Percentiles rank a stretch among this genome's conserved stretches.
These are phyloP conservation scores for Bombus huntii DNA, from an alignment of 1,140 invertebrate species.

Conservation along the genomic window DNA sequence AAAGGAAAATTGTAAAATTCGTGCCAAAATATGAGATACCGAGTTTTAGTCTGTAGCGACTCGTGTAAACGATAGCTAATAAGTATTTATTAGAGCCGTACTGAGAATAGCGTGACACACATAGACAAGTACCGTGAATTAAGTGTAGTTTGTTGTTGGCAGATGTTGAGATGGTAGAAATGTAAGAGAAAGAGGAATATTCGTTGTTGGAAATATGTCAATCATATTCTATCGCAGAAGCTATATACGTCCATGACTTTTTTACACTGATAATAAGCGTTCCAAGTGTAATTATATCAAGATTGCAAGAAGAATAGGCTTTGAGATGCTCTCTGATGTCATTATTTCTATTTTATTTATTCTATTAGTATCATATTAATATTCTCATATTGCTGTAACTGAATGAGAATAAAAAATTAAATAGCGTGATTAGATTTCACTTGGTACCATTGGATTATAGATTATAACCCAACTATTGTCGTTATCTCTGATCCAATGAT, in stretches of 20 bases:
- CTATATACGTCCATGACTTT: conserved; percentile 71
- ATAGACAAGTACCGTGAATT: conserved; percentile 11
- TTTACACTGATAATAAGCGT: conserved; percentile 64
- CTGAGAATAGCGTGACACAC: neutral
- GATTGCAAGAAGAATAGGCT: neutral
- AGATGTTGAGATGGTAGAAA: conserved; percentile 1
- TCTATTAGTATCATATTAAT: neutral
- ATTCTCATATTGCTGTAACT: neutral
- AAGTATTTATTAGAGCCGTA: conserved; percentile 33
- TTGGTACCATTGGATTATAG: neutral
- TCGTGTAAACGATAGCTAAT: conserved; percentile 38
- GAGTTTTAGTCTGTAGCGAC: conserved; percentile 18
- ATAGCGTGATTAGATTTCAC: neutral
- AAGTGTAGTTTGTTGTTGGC: conserved; percentile 42
- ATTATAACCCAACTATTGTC: too few relatives aligned
- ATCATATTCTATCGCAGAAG: conserved; percentile 64
- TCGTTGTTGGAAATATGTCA: conserved; percentile 64
- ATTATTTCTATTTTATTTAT: neutral
- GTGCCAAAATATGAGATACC: conserved; percentile 57
- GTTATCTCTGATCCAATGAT: too few relatives aligned
- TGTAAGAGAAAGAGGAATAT: conserved; percentile 43
- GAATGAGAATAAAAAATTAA: neutral
- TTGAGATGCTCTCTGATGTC: neutral
- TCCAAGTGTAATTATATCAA: conserved; percentile 38
- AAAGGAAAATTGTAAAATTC: conserved; percentile 45